phyloP scores from a whole-genome alignment of 1,140 invertebrate genomes.

The Diorhabda elongata region DNA sequence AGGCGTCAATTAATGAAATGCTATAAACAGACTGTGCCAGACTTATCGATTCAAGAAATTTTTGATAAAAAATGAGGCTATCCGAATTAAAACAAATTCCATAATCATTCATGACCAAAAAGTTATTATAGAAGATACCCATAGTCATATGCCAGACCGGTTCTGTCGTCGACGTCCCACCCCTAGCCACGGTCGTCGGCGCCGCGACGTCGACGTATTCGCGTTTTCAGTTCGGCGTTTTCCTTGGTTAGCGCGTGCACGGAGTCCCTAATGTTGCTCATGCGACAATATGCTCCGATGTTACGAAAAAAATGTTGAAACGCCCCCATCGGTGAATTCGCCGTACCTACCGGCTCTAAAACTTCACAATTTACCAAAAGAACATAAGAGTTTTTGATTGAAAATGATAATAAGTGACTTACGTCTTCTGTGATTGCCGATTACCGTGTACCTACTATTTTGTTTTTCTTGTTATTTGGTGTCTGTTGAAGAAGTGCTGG shows the following conservation, averaged over 20 bases:
- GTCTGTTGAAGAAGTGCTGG: background rate
- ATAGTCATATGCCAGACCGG: background rate
- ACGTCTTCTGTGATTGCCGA: background rate
- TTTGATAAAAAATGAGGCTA: too few species aligned
- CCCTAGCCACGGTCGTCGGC: conserved; percentile 25
- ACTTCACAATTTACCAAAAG: background rate
- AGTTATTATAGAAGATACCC: too few species aligned
- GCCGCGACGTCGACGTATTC: conserved; percentile 33
- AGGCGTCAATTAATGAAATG: too few species aligned
- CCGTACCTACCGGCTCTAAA: background rate
- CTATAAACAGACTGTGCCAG: too few species aligned
- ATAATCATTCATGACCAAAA: too few species aligned
- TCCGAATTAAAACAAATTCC: too few species aligned
- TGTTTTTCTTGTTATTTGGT: background rate
- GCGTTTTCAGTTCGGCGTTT: conserved; percentile 28
- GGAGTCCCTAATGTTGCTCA: conserved; percentile 8
- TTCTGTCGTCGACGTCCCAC: conserved; percentile 19
- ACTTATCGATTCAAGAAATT: too few species aligned
- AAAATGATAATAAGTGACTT: background rate
- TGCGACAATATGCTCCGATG: conserved; percentile 16
- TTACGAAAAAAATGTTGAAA: conserved; percentile 18
- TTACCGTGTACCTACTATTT: background rate
- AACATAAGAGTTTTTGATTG: background rate
- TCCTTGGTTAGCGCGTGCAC: conserved; percentile 11
- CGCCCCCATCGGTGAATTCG: conserved; percentile 15